Evolutionary conservation across 1,140 invertebrate genomes (phyloP), one percentile per base, ranked within the genome.

Genomic region (Sinella curviseta): DNA sequence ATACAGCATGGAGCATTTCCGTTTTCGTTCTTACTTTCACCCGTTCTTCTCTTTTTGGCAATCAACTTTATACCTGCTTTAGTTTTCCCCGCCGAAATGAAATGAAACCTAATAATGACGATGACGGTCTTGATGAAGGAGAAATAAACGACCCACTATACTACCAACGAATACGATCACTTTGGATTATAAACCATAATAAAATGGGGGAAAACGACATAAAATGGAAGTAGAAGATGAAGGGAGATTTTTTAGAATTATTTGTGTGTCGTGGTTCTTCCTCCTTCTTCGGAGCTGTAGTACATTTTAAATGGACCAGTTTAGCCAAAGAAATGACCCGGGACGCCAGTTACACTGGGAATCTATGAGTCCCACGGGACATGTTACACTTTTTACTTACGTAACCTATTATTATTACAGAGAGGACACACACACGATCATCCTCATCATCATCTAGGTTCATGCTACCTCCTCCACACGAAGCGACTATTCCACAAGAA

Each of bases 281-380:
- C n/a, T n/a, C n/a, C n/a, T n/a, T n/a, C n/a, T n/a, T n/a, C n/a
- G n/a, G n/a, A n/a, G n/a, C n/a, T n/a, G n/a, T n/a, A n/a, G n/a
- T n/a, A n/a, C n/a, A n/a, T n/a, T n/a, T n/a, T 48, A 34, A 34
- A 75, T 48, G 74, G 35, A 26, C 35, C 35, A 24, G 74, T 79
- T 79, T 79, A 76, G 74, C 73, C 74, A 79, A 76, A 34, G 48
- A 79, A 76, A 79, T 79, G 78, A 79, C 78, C 78, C 78, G 39
- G 54, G 31, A 79, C 78, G 78, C 73, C 55, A 73, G 78, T 79
- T 74, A 74, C 67, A 55, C 77, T 78, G 77, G 73, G 73, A 70
- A 70, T 70, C 26, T 70, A 70, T 70, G 65, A 31, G 65, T 70
- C 65, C 31, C 65, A 17, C 14, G 65, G 65, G 65, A 70, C 4